Conservation (phyloP, 1,140 invertebrate genomes). For the Gryon sp. region DNA sequence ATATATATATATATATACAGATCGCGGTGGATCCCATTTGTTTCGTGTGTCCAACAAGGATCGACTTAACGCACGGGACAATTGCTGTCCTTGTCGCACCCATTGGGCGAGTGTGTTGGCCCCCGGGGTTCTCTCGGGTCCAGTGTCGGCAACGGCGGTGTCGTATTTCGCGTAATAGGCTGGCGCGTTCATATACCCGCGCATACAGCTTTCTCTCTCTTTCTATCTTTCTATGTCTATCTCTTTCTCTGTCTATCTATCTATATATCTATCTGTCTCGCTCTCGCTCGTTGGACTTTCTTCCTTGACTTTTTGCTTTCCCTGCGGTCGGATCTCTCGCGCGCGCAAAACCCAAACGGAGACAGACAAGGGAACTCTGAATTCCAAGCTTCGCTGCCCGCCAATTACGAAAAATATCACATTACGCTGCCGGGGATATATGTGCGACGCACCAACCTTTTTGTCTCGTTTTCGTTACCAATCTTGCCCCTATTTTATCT, state of each 20-base stretch:
- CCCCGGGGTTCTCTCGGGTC: conserved; percentile 65
- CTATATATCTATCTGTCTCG: no score
- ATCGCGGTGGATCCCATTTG: no score
- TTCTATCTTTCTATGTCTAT: no score
- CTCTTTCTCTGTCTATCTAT: no score
- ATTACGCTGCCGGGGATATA: conserved; percentile 52
- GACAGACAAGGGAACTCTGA: conserved; percentile 20
- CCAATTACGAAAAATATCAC: conserved; percentile 66
- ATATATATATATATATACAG: no score
- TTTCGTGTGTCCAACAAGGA: no score
- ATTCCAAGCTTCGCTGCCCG: conserved; percentile 58
- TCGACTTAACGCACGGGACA: conserved; percentile 11
- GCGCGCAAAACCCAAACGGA: conserved; percentile 37
- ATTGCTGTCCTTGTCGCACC: conserved; percentile 5
- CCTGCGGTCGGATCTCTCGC: conserved; percentile 36
- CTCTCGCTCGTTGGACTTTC: no score
- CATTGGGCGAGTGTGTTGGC: conserved; percentile 68
- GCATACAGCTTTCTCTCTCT: no score
- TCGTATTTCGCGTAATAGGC: conserved; percentile 75
- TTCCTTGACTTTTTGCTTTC: conserved; percentile 64
- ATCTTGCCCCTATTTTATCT: neutral
- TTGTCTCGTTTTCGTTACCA: conserved; percentile 18
- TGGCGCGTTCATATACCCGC: conserved; percentile 68
- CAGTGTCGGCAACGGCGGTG: conserved; percentile 67
- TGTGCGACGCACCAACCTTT: conserved; percentile 7